phyloP scores from a whole-genome alignment of 1,140 invertebrate species.

The Lepidurus arcticus region DNA sequence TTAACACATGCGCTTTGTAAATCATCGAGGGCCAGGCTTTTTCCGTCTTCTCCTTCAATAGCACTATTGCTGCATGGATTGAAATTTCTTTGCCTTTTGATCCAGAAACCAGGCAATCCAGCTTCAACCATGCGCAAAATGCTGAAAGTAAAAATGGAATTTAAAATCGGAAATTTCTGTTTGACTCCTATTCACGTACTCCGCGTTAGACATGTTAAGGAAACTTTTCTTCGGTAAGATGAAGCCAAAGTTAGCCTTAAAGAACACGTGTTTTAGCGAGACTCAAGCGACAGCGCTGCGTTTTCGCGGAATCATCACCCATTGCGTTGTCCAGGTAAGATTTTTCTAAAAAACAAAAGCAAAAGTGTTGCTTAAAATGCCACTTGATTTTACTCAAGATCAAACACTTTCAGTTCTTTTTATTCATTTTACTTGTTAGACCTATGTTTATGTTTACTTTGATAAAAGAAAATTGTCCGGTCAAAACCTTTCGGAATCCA shows the following conservation, averaged over 20 bases:
- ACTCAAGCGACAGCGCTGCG: conserved; percentile 39
- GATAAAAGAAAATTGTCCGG: conserved; percentile 39
- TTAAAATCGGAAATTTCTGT: background rate
- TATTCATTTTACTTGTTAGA: background rate
- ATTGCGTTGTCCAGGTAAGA: conserved; percentile 42
- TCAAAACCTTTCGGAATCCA: conserved; percentile 39
- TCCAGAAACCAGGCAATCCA: background rate
- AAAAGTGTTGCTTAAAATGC: background rate
- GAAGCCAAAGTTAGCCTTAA: conserved; percentile 41
- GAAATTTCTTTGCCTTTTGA: background rate
- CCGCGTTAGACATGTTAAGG: conserved; percentile 39
- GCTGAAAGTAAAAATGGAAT: background rate
- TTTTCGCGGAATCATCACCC: conserved; percentile 38
- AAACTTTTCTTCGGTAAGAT: conserved; percentile 37
- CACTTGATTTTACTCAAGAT: background rate
- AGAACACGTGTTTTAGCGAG: conserved; percentile 41
- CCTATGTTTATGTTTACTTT: conserved; percentile 36
- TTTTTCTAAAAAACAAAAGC: conserved; percentile 38
- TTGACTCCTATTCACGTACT: conserved; percentile 36
- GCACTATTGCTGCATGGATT: background rate
- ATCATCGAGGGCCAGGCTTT: background rate
- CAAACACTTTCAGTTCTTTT: background rate
- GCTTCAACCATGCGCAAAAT: background rate
- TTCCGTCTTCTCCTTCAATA: background rate
- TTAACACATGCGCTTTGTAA: background rate